These are phyloP conservation scores for Orchesella flavescens DNA, from an alignment of 2,888 invertebrate species.

Conservation along the genomic window DNA sequence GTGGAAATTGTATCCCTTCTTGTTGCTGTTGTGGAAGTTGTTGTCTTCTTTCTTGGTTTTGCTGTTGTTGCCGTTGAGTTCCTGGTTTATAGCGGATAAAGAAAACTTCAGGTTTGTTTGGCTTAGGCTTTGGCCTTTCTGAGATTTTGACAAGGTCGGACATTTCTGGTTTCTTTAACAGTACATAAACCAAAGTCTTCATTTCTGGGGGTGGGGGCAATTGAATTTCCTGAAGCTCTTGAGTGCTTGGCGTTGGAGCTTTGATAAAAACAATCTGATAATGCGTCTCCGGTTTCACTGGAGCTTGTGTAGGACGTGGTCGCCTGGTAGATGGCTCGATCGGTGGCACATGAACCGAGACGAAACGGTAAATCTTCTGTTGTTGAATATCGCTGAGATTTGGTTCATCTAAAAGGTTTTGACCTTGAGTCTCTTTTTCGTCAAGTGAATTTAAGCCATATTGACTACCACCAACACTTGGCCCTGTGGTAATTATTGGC, in stretches of 20 bases:
- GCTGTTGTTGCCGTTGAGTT: neutral
- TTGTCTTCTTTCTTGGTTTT: no score
- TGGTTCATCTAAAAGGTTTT: no score
- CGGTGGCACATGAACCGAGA: constrained; percentile 92
- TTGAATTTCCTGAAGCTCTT: constrained; percentile 80
- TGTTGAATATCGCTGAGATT: neutral
- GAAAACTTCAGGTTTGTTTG: constrained; percentile 88
- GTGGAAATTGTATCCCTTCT: neutral
- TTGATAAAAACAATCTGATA: constrained; percentile 91
- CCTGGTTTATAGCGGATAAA: constrained; percentile 84
- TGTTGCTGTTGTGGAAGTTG: neutral
- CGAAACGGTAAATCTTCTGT: constrained; percentile 82
- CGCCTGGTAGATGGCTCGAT: constrained; percentile 78
- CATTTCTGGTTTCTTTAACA: constrained; percentile 90
- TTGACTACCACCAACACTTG: constrained; percentile 3
- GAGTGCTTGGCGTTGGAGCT: constrained; percentile 80
- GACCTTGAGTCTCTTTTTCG: neutral
- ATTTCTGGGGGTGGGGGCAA: constrained; percentile 83
- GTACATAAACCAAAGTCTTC: constrained; percentile 89
- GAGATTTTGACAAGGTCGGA: constrained; percentile 86
- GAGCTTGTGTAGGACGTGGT: constrained; percentile 74
- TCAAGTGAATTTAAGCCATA: constrained; percentile 1
- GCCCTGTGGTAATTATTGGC: constrained; percentile 31
- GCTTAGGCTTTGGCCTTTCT: constrained; percentile 84
- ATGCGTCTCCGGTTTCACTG: constrained; percentile 81